Evolutionary conservation across 37 sponge, comb jelly and placozoan species (phyloP).

Genomic region (Halichondria panicea): DNA sequence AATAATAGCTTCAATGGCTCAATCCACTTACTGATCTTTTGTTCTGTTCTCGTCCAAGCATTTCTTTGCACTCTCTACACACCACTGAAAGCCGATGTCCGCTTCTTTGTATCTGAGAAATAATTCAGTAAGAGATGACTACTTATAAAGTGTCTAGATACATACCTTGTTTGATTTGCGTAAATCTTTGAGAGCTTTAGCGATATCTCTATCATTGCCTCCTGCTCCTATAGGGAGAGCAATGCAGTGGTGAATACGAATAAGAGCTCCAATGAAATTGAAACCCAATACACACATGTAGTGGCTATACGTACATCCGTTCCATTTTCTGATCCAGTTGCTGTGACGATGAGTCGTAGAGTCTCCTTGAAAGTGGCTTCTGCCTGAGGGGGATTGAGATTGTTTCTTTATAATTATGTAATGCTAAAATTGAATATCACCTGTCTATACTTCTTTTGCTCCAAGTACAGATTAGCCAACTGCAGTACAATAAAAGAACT

Average conservation of each 20-base stretch:
- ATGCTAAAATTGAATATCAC: neutral
- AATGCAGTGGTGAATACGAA: neutral
- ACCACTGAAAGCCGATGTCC: constrained; percentile 33
- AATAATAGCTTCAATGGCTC: too few relatives aligned
- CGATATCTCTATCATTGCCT: constrained; percentile 55
- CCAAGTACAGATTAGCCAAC: constrained; percentile 36
- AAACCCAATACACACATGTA: neutral
- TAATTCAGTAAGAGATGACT: neutral
- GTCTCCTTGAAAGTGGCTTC: constrained; percentile 39
- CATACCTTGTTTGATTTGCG: constrained; percentile 36
- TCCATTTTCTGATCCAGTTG: constrained; percentile 19
- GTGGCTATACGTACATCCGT: too few relatives aligned
- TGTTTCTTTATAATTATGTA: neutral
- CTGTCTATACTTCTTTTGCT: neutral
- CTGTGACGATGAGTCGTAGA: constrained; percentile 20
- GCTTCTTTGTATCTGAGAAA: constrained; percentile 30
- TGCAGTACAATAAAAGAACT: too few relatives aligned
- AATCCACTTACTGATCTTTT: constrained; percentile 1
- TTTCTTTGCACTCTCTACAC: constrained; percentile 21
- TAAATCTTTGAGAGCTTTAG: constrained; percentile 48
- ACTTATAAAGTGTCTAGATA: neutral
- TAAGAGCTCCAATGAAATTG: neutral
- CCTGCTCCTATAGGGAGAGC: constrained; percentile 4
- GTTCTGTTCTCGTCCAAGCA: neutral
- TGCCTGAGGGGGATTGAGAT: constrained; percentile 20